phyloP scores from a whole-genome alignment of 2,113 vertebrate species.

The Albula goreensis region DNA sequence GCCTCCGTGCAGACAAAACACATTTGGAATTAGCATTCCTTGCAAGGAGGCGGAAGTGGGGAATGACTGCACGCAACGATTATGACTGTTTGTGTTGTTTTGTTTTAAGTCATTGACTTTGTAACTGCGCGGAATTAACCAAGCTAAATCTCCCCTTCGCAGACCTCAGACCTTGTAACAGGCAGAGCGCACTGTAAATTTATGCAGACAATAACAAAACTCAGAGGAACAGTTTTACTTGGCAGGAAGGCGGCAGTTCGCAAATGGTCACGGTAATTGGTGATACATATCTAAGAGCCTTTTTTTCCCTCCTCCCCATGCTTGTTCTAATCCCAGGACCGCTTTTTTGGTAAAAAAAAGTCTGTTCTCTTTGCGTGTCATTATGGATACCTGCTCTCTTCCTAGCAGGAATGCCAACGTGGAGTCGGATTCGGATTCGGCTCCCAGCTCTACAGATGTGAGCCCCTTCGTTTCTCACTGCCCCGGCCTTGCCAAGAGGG shows the following conservation, averaged over 20 bases:
- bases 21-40: neutral
- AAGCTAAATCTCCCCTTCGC: neutral
- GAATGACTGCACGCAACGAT: neutral
- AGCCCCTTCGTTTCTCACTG: constrained; percentile 30
- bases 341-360: constrained; percentile 68
- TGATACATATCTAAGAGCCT: constrained; percentile 18
- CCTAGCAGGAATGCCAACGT: constrained; percentile 36
- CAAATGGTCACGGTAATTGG: constrained; percentile 33
- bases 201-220: constrained; percentile 12
- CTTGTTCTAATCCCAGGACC: constrained; percentile 5
- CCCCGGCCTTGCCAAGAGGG: constrained; percentile 33
- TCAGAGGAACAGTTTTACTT: constrained; percentile 21
- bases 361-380: constrained; percentile 69
- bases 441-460: constrained; percentile 5
- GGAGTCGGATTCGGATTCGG: neutral
- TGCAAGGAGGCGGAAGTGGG: neutral
- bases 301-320: neutral
- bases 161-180: neutral
- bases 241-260: constrained; percentile 16
- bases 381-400: constrained; percentile 46
- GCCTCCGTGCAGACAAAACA: neutral
- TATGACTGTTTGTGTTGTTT: neutral
- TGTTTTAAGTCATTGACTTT: neutral
- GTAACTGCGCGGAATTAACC: neutral
- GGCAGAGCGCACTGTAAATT: neutral